Percentiles rank a stretch among this genome's conserved stretches.
Conservation (phyloP, 2,888 invertebrate species). For the Amphipoea oculea region DNA sequence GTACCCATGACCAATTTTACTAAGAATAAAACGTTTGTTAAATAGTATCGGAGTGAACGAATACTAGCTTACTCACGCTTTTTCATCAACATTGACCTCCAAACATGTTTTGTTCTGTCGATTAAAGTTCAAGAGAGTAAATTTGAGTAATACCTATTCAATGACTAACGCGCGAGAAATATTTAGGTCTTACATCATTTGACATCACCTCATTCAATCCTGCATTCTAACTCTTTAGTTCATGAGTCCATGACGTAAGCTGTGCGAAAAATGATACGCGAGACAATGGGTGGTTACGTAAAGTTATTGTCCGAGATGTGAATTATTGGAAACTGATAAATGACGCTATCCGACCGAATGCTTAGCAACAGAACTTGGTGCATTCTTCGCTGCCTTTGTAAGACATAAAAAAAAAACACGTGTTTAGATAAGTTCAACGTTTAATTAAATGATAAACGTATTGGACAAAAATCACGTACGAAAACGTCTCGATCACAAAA, state of each 20-base stretch:
- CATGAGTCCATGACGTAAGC: constrained; percentile 53
- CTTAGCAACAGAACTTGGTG: constrained; percentile 23
- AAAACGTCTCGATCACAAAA: constrained; percentile 6
- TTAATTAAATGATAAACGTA: constrained; percentile 10
- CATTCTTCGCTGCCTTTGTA: constrained; percentile 4
- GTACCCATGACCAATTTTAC: neutral
- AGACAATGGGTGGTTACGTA: constrained; percentile 63
- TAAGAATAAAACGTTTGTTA: neutral
- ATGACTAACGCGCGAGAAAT: constrained; percentile 15
- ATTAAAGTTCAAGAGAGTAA: constrained; percentile 18
- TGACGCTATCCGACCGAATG: constrained; percentile 32
- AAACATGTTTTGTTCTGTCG: neutral
- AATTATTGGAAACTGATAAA: constrained; percentile 53
- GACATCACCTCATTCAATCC: constrained; percentile 5
- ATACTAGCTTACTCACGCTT: neutral
- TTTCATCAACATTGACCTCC: constrained; percentile 17
- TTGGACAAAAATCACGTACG: neutral
- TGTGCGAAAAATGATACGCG: constrained; percentile 45
- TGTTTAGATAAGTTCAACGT: constrained; percentile 13
- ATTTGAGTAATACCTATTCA: neutral
- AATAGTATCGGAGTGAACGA: neutral
- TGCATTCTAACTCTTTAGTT: constrained; percentile 39
- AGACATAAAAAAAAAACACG: constrained; percentile 21
- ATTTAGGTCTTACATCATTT: constrained; percentile 34
- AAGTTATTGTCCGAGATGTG: constrained; percentile 46